Evolutionary conservation across 2,888 invertebrate species (phyloP), one percentile per base, ranked within the genome.

Genomic region (Tetrapedia diversipes): DNA sequence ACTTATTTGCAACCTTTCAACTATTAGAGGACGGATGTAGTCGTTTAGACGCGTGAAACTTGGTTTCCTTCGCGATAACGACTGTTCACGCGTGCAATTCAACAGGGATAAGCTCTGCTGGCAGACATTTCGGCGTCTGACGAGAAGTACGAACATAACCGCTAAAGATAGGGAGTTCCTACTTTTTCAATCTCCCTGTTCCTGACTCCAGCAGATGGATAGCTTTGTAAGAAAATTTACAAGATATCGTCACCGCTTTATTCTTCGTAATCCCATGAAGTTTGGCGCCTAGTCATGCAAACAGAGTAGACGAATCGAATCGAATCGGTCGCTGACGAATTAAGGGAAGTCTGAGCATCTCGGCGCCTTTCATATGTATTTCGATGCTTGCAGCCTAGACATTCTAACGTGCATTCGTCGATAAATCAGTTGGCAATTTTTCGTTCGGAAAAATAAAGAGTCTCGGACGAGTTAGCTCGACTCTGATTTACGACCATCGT

Each of bases 51-150:
- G 43, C 14, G 32, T 22, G 61, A 59, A 56, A 53, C 22, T 37
- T 27, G 54, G 43, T 37, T 37, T 45, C 24, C 37, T 56, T 22
- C 2, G 16, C 22, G 73, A 81, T 81, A 81, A 78, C 76, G 70
- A 71, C 65, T 37, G 63, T 72, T 53, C 67, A 49, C 49, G 47
- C 37, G 37, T 32, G 64, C 43, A 61, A 65, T 70, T 72, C 66
- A 64, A 65, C 63, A 80, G 67, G 74, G 82, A 86, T 86, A 86
- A 86, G 82, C 73, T 57, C 37, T 59, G 49, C 57, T 65, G 73
- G 75, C 76, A 86, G 86, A 86, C 83, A 76, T 77, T 71, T 80
- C 14, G 83, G 81, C 77, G 79, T 81, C 81, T 68, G 69, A 80
- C 67, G 79, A 56, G 56, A 63, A 34, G 45, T 57, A 41, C 16